These are phyloP conservation scores for Laticauda colubrina DNA, from an alignment of 2,113 vertebrate genomes.

Conservation along the genomic window DNA sequence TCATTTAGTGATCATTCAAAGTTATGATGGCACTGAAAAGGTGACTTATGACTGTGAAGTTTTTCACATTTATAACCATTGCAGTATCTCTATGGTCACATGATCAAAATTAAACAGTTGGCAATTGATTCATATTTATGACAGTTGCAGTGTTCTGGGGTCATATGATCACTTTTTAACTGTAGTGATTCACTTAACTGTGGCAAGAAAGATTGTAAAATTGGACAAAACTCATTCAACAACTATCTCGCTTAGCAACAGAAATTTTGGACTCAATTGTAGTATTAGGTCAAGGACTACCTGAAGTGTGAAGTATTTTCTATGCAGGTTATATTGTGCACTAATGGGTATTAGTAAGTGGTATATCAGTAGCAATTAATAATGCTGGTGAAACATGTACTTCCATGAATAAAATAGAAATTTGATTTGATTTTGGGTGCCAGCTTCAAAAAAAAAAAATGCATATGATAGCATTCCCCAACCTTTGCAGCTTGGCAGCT, in stretches of 20 bases:
- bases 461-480: not conserved
- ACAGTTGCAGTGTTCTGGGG: too few relatives aligned
- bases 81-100: too few relatives aligned
- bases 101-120: too few relatives aligned
- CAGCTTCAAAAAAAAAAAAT: not conserved
- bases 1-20: too few relatives aligned
- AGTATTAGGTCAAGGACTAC: not conserved
- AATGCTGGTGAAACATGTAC: not conserved
- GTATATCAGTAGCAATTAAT: not conserved
- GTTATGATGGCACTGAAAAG: too few relatives aligned
- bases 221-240: not conserved
- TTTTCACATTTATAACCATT: too few relatives aligned
- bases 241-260: not conserved
- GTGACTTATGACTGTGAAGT: too few relatives aligned
- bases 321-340: not conserved
- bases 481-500: not conserved
- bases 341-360: not conserved
- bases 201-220: not conserved
- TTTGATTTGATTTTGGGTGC: not conserved
- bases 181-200: not conserved
- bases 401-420: not conserved
- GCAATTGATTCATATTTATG: too few relatives aligned
- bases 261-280: not conserved
- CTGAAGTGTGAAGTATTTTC: not conserved
- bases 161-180: too few relatives aligned